These are phyloP conservation scores for Cyprinella venusta DNA, from an alignment of 2,797 vertebrate species.

Conservation along the genomic window DNA sequence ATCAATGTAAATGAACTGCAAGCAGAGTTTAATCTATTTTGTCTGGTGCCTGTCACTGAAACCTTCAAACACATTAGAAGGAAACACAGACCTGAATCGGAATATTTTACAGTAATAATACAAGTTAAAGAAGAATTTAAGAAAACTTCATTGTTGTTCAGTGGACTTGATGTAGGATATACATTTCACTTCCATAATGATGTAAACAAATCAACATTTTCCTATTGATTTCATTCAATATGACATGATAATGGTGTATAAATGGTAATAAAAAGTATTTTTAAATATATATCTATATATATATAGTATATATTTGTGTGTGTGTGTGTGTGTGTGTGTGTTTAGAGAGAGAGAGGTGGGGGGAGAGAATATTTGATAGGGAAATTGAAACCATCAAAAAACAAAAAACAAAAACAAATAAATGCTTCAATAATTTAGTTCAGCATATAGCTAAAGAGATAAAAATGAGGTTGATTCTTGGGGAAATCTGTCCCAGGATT, in stretches of 20 bases:
- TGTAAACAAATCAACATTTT: neutral
- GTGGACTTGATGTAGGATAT: neutral
- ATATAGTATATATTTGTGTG: no score
- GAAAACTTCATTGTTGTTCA: neutral
- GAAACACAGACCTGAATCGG: neutral
- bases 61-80: conserved; percentile 1
- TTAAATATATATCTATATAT: no score
- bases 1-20: neutral
- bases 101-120: conserved; percentile 17
- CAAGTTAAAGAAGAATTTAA: neutral
- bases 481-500: conserved; percentile 1
- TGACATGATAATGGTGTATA: neutral
- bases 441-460: neutral
- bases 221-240: neutral
- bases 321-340: no score
- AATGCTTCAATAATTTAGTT: neutral
- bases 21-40: conserved; percentile 3
- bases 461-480: conserved; percentile 28
- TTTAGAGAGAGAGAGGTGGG: no score
- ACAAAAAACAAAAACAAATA: neutral
- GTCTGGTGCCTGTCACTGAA: conserved; percentile 22
- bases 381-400: neutral
- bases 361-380: neutral
- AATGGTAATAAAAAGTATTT: no score
- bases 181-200: neutral